These are phyloP conservation scores for Percina caprodes DNA, from an alignment of 2,113 vertebrate species.

Conservation along the genomic window DNA sequence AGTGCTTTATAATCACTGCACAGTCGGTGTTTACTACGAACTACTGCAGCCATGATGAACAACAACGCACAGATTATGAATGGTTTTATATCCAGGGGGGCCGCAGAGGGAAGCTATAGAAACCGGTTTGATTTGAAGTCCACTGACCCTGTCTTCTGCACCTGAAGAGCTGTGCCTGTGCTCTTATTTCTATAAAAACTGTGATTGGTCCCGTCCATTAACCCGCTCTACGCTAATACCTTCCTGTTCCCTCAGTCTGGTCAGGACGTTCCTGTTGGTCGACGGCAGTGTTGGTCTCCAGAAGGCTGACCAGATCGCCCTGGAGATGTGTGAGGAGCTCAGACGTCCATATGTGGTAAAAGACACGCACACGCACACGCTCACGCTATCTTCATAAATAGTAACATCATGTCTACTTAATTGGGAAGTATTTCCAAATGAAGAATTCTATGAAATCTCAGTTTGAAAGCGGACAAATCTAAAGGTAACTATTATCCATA, in stretches of 20 bases:
- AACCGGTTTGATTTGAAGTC: background rate
- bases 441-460: background rate
- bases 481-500: background rate
- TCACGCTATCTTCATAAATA: background rate
- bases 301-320: slow-evolving; percentile 86
- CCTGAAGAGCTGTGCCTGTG: background rate
- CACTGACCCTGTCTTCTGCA: background rate
- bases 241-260: slow-evolving; percentile 82
- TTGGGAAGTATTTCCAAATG: too few species aligned
- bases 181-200: background rate
- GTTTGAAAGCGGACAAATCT: background rate
- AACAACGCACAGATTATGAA: too few species aligned
- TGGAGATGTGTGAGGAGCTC: slow-evolving; percentile 97
- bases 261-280: slow-evolving; percentile 93
- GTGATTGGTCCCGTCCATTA: background rate
- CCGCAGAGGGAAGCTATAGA: background rate
- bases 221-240: too few species aligned
- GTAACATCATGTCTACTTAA: background rate
- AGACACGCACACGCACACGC: slow-evolving; percentile 51
- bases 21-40: too few species aligned
- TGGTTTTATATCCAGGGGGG: background rate
- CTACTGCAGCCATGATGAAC: background rate
- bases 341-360: slow-evolving; percentile 92
- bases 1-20: background rate
- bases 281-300: slow-evolving; percentile 90